A percentile compares a stretch with the other conserved stretches of the same genome.
Conservation (phyloP, 2,797 vertebrate genomes). For the Tangara arthus region DNA sequence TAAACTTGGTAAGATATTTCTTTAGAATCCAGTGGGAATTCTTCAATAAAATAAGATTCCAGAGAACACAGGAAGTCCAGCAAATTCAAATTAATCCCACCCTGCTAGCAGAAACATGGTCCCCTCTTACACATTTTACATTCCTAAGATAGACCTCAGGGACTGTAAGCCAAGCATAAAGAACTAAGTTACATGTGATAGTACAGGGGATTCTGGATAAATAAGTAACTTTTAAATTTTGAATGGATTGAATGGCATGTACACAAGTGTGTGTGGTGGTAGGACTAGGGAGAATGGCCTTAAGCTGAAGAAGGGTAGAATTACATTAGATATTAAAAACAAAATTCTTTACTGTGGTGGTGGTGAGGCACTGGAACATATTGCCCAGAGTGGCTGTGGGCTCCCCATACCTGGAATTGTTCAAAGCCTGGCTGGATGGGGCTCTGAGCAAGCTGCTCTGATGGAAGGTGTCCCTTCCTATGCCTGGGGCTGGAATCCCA, state of each 20-base stretch:
- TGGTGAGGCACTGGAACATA: background rate
- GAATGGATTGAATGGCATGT: background rate
- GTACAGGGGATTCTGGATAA: background rate
- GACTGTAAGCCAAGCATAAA: background rate
- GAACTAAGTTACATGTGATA: background rate
- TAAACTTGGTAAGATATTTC: background rate
- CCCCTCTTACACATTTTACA: background rate
- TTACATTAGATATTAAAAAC: background rate
- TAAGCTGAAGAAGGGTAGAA: background rate
- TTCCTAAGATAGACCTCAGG: background rate
- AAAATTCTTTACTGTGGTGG: background rate
- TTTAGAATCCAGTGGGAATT: background rate
- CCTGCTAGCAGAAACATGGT: background rate
- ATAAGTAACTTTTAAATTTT: background rate
- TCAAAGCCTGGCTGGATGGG: background rate
- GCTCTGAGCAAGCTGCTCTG: background rate
- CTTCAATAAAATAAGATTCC: background rate
- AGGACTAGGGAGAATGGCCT: background rate
- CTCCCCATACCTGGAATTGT: background rate
- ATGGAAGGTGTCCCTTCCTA: background rate
- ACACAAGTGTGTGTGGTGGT: background rate
- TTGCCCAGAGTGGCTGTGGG: background rate
- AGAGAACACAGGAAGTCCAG: background rate
- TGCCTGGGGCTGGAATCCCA: fast-evolving
- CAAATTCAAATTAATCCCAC: background rate